Percentiles rank a stretch among this genome's conserved stretches.
phyloP scores from a whole-genome alignment of 30 jellyfish, hydroid and myxozoan genomes.

The Aurelia aurita complex sp. Pacific region DNA sequence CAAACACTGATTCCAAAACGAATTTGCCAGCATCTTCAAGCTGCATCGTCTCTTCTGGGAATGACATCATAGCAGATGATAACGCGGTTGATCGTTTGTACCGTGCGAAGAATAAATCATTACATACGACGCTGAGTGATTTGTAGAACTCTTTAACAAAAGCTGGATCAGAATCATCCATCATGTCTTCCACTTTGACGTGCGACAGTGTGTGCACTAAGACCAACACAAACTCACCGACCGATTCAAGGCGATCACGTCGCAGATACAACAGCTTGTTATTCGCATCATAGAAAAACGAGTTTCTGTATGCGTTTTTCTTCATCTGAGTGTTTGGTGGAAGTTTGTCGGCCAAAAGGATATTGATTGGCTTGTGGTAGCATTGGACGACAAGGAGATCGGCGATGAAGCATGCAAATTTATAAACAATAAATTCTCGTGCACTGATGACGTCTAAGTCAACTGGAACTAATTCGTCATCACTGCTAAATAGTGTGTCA shows the following conservation, averaged over 20 bases:
- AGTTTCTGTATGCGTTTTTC: constrained; percentile 86
- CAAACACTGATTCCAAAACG: constrained; percentile 86
- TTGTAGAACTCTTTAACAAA: constrained; percentile 90
- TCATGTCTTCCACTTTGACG: constrained; percentile 82
- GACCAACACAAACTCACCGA: constrained; percentile 92
- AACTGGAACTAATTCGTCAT: constrained; percentile 91
- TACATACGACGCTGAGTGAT: constrained; percentile 87
- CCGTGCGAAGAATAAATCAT: constrained; percentile 89
- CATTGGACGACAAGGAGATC: constrained; percentile 93
- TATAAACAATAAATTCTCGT: constrained; percentile 92
- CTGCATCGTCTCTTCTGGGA: constrained; percentile 65
- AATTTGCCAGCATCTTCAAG: constrained; percentile 79
- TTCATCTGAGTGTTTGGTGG: constrained; percentile 79
- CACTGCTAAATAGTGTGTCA: constrained; percentile 77
- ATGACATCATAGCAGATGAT: constrained; percentile 72
- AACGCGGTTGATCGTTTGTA: constrained; percentile 88
- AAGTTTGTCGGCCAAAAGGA: constrained; percentile 90
- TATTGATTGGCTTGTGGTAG: constrained; percentile 81
- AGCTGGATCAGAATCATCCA: constrained; percentile 86
- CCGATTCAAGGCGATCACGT: constrained; percentile 83
- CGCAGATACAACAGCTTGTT: constrained; percentile 86
- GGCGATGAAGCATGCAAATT: constrained; percentile 83
- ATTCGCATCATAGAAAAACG: constrained; percentile 90
- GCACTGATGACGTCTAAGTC: constrained; percentile 86
- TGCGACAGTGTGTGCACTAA: constrained; percentile 92